Evolutionary conservation across 1,140 invertebrate species (phyloP).

Genomic region (Zophobas morio): DNA sequence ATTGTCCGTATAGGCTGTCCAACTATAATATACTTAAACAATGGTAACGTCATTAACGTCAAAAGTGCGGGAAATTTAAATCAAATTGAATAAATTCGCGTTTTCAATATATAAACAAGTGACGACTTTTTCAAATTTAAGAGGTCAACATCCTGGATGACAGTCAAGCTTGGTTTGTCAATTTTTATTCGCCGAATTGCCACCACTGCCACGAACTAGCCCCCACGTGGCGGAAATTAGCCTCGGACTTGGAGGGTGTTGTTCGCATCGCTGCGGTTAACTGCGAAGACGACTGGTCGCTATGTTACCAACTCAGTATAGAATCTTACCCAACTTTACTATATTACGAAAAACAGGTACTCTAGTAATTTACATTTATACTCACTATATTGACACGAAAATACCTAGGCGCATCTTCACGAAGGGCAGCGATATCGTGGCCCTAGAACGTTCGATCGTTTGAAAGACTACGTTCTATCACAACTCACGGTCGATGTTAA

Average conservation of each 20-base stretch:
- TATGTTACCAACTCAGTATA: conserved; percentile 78
- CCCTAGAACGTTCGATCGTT: conserved; percentile 66
- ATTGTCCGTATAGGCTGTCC: too few species aligned
- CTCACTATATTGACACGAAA: too few species aligned
- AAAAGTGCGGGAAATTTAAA: too few species aligned
- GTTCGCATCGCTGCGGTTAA: conserved; percentile 84
- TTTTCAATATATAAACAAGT: too few species aligned
- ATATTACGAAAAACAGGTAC: conserved; percentile 65
- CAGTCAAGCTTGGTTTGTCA: conserved; percentile 85
- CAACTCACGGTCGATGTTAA: conserved; percentile 61
- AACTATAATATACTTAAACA: too few species aligned
- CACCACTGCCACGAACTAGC: conserved; percentile 88
- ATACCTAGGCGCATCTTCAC: conserved; percentile 64
- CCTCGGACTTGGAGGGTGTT: conserved; percentile 80
- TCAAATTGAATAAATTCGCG: too few species aligned
- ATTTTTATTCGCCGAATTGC: conserved; percentile 90
- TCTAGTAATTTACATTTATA: too few species aligned
- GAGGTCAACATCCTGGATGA: conserved; percentile 67
- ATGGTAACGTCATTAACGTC: too few species aligned
- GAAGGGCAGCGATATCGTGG: conserved; percentile 67
- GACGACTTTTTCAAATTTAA: conserved; percentile 51
- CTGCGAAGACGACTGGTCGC: conserved; percentile 83
- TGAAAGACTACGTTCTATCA: conserved; percentile 69
- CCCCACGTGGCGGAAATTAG: conserved; percentile 84
- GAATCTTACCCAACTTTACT: conserved; percentile 64